Evolutionary conservation across 2,113 vertebrate species (phyloP).

Genomic region (Alces alces): DNA sequence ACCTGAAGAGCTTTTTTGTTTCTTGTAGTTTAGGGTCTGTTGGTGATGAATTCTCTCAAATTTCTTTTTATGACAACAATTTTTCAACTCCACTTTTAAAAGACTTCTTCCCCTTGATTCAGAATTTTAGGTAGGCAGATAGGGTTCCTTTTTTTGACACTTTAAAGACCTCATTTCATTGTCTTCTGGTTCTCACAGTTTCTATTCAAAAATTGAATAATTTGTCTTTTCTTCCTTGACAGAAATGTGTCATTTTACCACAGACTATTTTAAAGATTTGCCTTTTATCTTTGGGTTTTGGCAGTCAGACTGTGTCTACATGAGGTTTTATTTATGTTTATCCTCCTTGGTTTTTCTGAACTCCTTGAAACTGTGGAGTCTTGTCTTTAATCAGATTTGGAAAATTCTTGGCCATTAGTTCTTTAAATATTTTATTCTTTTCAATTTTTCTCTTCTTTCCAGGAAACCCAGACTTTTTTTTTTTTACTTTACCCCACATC

Average conservation of each 20-base stretch:
- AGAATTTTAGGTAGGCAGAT: background rate
- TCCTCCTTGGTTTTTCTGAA: background rate
- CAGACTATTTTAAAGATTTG: background rate
- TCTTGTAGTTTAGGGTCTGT: background rate
- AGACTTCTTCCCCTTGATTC: background rate
- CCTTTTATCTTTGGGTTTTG: background rate
- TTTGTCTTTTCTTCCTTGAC: background rate
- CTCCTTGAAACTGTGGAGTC: background rate
- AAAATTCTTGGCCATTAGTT: background rate
- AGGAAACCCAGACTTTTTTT: background rate
- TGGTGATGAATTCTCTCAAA: background rate
- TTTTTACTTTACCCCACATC: background rate
- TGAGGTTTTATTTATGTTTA: background rate
- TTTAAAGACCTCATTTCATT: background rate
- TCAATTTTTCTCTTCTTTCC: background rate
- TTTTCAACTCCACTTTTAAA: background rate
- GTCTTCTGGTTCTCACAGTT: background rate
- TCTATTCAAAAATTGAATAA: background rate
- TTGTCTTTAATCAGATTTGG: background rate
- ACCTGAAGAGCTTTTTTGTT: background rate
- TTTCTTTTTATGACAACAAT: background rate
- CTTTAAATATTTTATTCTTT: background rate
- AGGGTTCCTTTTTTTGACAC: background rate
- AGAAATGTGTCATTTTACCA: background rate
- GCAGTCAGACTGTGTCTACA: background rate